Conservation (phyloP, 2,888 invertebrate species). For the Papilio elwesi region DNA sequence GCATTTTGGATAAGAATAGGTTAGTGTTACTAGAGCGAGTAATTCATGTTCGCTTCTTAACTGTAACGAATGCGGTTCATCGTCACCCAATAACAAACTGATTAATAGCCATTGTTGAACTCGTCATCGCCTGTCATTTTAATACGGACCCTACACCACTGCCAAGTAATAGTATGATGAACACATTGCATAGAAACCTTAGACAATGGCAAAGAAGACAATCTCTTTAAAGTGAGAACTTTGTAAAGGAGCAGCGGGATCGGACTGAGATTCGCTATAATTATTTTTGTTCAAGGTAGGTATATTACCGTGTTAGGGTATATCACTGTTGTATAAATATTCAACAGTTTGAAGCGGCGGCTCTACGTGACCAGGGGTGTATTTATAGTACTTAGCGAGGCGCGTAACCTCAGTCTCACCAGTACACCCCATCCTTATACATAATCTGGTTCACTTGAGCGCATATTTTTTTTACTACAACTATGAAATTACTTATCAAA, state of each 20-base stretch:
- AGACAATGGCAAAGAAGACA: slow-evolving; percentile 13
- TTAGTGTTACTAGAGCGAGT: neutral
- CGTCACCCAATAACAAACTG: slow-evolving; percentile 7
- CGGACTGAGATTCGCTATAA: slow-evolving; percentile 54
- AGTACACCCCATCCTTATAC: slow-evolving; percentile 52
- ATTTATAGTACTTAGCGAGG: slow-evolving; percentile 79
- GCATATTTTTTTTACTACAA: slow-evolving; percentile 27
- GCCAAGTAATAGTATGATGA: slow-evolving; percentile 7
- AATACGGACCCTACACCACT: neutral
- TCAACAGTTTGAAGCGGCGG: slow-evolving; percentile 75
- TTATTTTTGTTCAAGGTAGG: slow-evolving; percentile 62
- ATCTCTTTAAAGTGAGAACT: slow-evolving; percentile 15
- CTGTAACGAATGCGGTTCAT: neutral
- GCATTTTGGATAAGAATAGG: neutral
- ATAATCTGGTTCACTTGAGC: slow-evolving; percentile 47
- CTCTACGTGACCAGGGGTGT: slow-evolving; percentile 76
- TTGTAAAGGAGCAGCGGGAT: slow-evolving; percentile 46
- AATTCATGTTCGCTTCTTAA: slow-evolving; percentile 8
- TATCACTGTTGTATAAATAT: slow-evolving; percentile 78
- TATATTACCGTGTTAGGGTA: slow-evolving; percentile 53
- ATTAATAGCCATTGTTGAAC: neutral
- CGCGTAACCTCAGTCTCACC: slow-evolving; percentile 58
- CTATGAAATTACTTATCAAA: slow-evolving; percentile 41
- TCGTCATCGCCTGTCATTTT: slow-evolving; percentile 2
- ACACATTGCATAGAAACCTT: neutral